Base-by-base conservation (phyloP, 2,113 vertebrate genomes). In the Sciurus niger region DNA sequence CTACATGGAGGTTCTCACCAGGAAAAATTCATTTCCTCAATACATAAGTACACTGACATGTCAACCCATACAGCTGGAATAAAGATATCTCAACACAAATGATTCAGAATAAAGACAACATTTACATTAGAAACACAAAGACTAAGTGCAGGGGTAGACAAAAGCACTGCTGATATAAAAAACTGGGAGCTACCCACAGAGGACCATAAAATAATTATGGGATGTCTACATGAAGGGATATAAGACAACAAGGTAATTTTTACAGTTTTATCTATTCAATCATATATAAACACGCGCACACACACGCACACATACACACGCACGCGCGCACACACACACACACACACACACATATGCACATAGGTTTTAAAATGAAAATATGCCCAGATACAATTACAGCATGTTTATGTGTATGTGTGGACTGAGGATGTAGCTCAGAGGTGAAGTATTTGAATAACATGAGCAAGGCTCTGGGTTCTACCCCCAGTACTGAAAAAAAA, bases 301-400 rank as follows among this genome's bases (percentile, higher is more conserved):
- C 6, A 55, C 3, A 25, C 2, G 11, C 32, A 7, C 4, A 72
- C 4, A 25, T 2, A 9, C 3, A 34, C 3, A 6, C 3, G 34
- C 3, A 34, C 1, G 37, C 12, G 4, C 4, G 8, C 0, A 0
- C 40, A 40, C 40, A 40, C 3, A 14, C 32, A 10, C 4, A 72
- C 4, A 32, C 3, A 8, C 3, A 37, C 1, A 13, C 6, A 55
- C 3, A 25, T 16, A 51, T 17, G 4, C 4, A 12, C 0, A 0
- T 24, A 14, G 5, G 30, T 18, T 70, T 3, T 32, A 7, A 82
- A 32, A 12, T 51, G 13, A 24, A 78, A 43, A 78, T 1, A 13
- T 18, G 46, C 11, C 43, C 24, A 76, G 60, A 34, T 2, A 68
- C 14, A 53, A 73, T 53, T 34, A 20, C 34, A 58, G 1, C 53